Conservation (phyloP, 2,113 vertebrate species). For the Eurystomus gularis region DNA sequence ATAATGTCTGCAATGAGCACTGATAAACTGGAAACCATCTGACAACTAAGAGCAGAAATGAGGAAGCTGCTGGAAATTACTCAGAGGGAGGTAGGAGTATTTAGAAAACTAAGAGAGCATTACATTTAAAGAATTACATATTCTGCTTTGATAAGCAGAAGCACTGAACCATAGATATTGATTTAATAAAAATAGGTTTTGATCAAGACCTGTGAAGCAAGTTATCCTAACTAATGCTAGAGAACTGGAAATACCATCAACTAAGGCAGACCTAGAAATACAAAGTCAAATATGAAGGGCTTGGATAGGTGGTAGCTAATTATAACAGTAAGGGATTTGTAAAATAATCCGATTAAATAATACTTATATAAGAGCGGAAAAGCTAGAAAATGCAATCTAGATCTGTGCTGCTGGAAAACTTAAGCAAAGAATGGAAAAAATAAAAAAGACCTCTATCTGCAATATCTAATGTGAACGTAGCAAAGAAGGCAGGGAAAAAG, state of each 20-base stretch:
- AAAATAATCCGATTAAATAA: neutral
- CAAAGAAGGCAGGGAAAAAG: neutral
- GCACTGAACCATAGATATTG: neutral
- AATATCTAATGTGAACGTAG: neutral
- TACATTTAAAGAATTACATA: neutral
- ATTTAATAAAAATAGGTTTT: neutral
- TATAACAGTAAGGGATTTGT: neutral
- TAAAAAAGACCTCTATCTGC: neutral
- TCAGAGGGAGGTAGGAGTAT: neutral
- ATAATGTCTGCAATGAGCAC: neutral
- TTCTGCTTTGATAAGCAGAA: neutral
- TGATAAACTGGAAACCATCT: neutral
- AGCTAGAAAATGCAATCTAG: neutral
- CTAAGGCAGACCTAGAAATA: neutral
- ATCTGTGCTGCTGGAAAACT: neutral
- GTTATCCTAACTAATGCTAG: neutral
- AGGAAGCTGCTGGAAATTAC: neutral
- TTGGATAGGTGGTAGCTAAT: neutral
- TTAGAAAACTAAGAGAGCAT: neutral
- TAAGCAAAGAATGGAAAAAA: neutral
- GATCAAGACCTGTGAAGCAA: neutral
- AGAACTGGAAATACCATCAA: neutral
- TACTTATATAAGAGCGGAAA: neutral
- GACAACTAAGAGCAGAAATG: neutral
- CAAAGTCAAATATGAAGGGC: neutral